phyloP scores from a whole-genome alignment of 2,113 vertebrate genomes.

The Blennius ocellaris region DNA sequence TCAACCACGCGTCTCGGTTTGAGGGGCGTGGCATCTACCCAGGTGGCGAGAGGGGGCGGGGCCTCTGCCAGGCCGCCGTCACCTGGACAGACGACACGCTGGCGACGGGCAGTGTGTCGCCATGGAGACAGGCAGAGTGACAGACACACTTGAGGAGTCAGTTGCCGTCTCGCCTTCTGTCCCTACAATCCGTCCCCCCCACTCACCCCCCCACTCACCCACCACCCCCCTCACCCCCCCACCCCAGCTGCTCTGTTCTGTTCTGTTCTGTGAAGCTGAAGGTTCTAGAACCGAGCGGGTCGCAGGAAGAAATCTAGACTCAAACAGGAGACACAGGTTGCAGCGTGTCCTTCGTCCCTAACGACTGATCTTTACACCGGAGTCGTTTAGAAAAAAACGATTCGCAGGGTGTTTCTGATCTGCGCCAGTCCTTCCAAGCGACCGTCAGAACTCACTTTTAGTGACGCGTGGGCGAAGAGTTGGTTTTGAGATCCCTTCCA shows the following conservation, averaged over 20 bases:
- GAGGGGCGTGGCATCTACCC: conserved; percentile 14
- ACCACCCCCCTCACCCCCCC: conserved; percentile 42
- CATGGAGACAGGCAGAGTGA: conserved; percentile 65
- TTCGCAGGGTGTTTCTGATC: background rate
- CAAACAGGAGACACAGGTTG: background rate
- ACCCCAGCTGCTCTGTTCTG: conserved; percentile 18
- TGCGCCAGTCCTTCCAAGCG: too few species aligned
- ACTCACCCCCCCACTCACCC: background rate
- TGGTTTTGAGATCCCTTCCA: background rate
- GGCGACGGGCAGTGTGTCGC: conserved; percentile 52
- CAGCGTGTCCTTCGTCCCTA: background rate
- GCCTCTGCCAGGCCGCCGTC: conserved; percentile 7
- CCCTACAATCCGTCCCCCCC: conserved; percentile 10
- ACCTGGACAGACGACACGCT: conserved; percentile 45
- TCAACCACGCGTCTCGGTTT: conserved; percentile 23
- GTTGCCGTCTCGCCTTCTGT: conserved; percentile 50
- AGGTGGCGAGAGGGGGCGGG: conserved; percentile 17
- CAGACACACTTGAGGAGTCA: conserved; percentile 50
- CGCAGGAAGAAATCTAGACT: background rate
- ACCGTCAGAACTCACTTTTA: background rate
- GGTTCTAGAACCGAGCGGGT: conserved; percentile 4
- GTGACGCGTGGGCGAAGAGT: background rate
- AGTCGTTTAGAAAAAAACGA: conserved; percentile 22
- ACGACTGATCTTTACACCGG: background rate
- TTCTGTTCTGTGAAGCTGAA: conserved; percentile 18